These are phyloP conservation scores for Euura lappo DNA, from an alignment of 1,140 invertebrate genomes.

Conservation along the genomic window DNA sequence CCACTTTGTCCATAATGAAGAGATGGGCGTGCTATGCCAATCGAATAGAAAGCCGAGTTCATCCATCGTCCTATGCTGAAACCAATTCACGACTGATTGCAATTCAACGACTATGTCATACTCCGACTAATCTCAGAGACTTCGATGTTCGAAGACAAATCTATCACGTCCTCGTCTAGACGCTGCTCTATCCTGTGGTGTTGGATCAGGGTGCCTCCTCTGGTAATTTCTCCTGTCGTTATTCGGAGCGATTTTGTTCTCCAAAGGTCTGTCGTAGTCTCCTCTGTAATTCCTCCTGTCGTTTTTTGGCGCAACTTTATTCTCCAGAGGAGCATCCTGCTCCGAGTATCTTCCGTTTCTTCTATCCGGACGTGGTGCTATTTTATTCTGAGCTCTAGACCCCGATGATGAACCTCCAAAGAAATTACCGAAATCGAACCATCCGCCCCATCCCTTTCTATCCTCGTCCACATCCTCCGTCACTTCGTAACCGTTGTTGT, in stretches of 20 bases:
- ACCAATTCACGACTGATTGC: no score
- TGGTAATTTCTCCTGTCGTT: constrained; percentile 8
- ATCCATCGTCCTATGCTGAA: no score
- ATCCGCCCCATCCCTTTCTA: constrained; percentile 27
- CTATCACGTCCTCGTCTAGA: background rate
- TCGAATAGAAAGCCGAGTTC: no score
- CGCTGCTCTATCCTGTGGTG: background rate
- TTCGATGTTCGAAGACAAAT: background rate
- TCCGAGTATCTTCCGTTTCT: background rate
- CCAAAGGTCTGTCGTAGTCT: constrained; percentile 15
- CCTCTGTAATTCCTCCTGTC: background rate
- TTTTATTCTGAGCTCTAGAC: constrained; percentile 37
- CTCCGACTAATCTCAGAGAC: constrained; percentile 23
- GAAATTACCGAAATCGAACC: constrained; percentile 24
- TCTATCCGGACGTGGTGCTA: constrained; percentile 30
- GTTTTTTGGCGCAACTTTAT: constrained; percentile 20
- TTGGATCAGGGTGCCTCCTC: background rate
- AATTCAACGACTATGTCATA: no score
- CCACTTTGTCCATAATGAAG: no score
- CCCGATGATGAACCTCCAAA: constrained; percentile 13
- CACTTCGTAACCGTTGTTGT: constrained; percentile 35
- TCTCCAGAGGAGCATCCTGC: constrained; percentile 2
- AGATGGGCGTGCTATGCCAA: no score
- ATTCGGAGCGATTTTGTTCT: constrained; percentile 39
- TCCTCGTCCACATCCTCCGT: constrained; percentile 39